Evolutionary conservation across 2,888 invertebrate genomes (phyloP), one percentile per base, ranked within the genome.

Genomic region (Diabrotica balteata): DNA sequence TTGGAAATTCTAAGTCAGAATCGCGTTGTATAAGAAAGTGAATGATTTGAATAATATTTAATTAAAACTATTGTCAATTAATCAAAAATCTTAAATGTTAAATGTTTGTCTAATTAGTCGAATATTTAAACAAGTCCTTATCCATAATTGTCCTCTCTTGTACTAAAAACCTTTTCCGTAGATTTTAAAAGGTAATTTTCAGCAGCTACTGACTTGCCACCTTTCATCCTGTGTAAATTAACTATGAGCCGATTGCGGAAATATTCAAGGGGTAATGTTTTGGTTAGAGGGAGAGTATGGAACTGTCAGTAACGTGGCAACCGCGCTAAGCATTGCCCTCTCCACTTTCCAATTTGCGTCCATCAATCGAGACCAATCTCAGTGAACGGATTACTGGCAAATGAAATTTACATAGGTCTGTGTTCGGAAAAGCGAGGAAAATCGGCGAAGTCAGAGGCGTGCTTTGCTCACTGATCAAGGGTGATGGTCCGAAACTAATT

Each of bases 291-390:
- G 46, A 8, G 46, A 47, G 43, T 17, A 10, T 8, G 43, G 32
- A 53, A 49, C 54, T 66, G 67, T 66, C 66, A 69, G 73, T 76
- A 75, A 73, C 74, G 74, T 73, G 78, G 78, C 79, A 79, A 76
- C 78, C 73, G 69, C 70, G 78, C 73, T 72, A 68, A 62, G 50
- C 70, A 62, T 75, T 77, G 79, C 80, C 80, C 81, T 80, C 80
- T 79, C 81, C 79, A 80, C 81, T 88, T 89, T 88, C 88, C 89
- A 89, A 89, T 89, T 89, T 88, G 86, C 87, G 87, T 87, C 88
- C 88, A 89, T 89, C 89, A 89, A 89, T 89, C 88, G 88, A 86
- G 86, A 86, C 87, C 88, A 88, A 89, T 89, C 88, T 87, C 88
- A 83, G 86, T 87, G 88, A 89, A 88, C 89, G 88, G 89, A 89